Evolutionary conservation across 1,140 invertebrate species (phyloP).

Genomic region (Hypsibius dujardini): DNA sequence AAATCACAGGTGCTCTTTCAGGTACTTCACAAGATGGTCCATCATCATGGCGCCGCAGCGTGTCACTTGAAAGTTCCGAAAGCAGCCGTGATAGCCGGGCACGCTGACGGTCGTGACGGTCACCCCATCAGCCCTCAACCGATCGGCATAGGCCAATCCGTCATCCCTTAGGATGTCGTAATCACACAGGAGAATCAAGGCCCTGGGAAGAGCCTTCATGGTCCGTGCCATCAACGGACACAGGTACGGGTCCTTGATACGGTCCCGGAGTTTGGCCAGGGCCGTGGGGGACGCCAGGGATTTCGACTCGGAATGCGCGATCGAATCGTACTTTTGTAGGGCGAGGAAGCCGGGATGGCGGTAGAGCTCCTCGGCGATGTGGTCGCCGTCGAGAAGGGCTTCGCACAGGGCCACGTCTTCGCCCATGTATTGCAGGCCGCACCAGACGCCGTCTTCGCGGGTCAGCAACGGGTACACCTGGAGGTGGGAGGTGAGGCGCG

Average conservation of each 20-base stretch:
- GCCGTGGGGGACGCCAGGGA: neutral
- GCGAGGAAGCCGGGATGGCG: neutral
- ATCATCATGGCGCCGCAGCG: neutral
- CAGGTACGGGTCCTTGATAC: conserved; percentile 21
- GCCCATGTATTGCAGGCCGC: neutral
- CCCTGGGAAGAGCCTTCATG: conserved; percentile 21
- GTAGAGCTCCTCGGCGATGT: neutral
- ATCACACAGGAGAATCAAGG: conserved; percentile 29
- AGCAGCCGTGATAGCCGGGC: neutral
- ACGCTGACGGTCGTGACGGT: neutral
- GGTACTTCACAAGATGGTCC: neutral
- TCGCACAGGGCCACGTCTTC: neutral
- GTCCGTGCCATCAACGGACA: conserved; percentile 22
- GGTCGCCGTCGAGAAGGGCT: neutral
- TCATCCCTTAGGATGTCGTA: conserved; percentile 30
- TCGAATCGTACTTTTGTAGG: neutral
- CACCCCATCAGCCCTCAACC: conserved; percentile 19
- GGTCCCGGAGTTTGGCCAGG: neutral
- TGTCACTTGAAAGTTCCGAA: neutral
- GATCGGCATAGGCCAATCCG: conserved; percentile 28
- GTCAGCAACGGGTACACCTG: neutral
- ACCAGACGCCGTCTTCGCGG: neutral
- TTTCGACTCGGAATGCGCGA: neutral
- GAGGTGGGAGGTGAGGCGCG: neutral
- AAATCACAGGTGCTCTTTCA: neutral